Base-by-base conservation (phyloP, 2,113 vertebrate genomes). In the Probosciger aterrimus region DNA sequence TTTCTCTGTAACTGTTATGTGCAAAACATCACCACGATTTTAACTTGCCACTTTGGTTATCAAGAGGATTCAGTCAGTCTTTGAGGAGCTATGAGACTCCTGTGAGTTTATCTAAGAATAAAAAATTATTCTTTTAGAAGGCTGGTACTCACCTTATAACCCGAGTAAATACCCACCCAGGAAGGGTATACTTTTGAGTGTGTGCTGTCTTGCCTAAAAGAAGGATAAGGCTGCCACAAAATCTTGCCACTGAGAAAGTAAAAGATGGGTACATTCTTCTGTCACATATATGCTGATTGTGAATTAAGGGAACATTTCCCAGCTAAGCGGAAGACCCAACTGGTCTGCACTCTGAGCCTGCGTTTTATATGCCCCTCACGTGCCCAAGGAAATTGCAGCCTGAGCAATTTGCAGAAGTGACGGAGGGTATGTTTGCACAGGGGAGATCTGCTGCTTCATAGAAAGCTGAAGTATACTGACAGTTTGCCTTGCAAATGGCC, bases 341-440 rank as follows among this genome's bases (percentile, higher is more conserved):
- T 81, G 67, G 67, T 28, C 67, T 88, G 41, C 15, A 41, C 10
- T 37, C 28, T 52, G 22, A 1, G 5, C 35, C 47, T 90, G 18
- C 39, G 24, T 70, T 91, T 67, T 23, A 28, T 14, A n/a, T 22
- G 24, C 16, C 9, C 5, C 28, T 77, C 59, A 41, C 0, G 0
- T 77, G 60, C 67, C 19, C n/a, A 28, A 27, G 39, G 37, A 83
- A 53, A 43, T 4, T 46, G 70, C 31, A 74, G 60, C 15, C 43
- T 65, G 27, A 77, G 25, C 24, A 57, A 25, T 46, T n/a, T 95
- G 53, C 80, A 74, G 60, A n/a, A 67, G 43, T 41, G 71, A 59
- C 14, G 49, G 39, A 52, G 43, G 8, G 39, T 31, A 17, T n/a
- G 39, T 80, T 67, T 95, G 47, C 64, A 74, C 22, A 60, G 30